Evolutionary conservation across 92 coral and sea anemone species (phyloP).

Genomic region (Zoanthus sansibaricus): DNA sequence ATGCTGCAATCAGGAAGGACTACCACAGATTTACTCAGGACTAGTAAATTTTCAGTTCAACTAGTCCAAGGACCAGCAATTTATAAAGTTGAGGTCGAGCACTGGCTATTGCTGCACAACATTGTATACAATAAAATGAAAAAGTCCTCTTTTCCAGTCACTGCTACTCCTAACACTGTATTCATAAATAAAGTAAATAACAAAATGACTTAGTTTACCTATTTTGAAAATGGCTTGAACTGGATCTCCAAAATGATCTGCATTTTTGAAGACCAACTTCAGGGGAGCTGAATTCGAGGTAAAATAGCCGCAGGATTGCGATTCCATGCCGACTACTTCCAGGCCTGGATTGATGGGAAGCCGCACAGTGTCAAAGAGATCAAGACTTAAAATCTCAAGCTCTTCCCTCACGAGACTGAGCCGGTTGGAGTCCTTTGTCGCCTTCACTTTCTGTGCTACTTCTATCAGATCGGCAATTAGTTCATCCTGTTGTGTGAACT

Average conservation of each 20-base stretch:
- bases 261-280: slow-evolving; percentile 83
- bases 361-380: slow-evolving; percentile 72
- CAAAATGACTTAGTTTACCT: slow-evolving; percentile 30
- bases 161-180: no score
- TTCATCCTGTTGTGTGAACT: slow-evolving; percentile 95
- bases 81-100: no score
- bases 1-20: no score
- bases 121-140: no score
- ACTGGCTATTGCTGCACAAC: no score
- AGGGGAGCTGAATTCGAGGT: slow-evolving; percentile 97
- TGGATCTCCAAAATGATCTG: slow-evolving; percentile 90
- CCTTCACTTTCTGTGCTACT: slow-evolving; percentile 90
- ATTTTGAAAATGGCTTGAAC: slow-evolving; percentile 95
- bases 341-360: slow-evolving; percentile 94
- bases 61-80: no score
- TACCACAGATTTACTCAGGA: no score
- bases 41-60: no score
- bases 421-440: slow-evolving; percentile 76
- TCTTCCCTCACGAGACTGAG: slow-evolving; percentile 82
- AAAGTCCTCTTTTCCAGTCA: no score
- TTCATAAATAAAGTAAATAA: no score
- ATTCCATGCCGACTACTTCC: slow-evolving; percentile 83
- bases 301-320: slow-evolving; percentile 85
- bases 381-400: slow-evolving; percentile 81
- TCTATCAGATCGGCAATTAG: slow-evolving; percentile 83